Evolutionary conservation across 2,113 vertebrate species (phyloP).

Genomic region (Eulemur macaco): DNA sequence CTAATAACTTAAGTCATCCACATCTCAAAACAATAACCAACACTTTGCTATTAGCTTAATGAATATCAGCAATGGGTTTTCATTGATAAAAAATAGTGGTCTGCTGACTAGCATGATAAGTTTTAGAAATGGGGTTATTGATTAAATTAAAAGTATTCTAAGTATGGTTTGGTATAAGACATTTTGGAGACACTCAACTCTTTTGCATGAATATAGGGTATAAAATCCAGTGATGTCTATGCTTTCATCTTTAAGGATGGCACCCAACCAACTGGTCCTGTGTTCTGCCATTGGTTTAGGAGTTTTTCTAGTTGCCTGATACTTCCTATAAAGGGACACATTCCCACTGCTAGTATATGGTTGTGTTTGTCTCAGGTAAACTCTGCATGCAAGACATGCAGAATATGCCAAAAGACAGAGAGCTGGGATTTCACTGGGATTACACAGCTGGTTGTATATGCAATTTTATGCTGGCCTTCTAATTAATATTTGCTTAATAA

Average conservation of each 20-base stretch:
- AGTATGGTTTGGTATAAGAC: not conserved
- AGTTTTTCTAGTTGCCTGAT: not conserved
- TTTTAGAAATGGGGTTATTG: not conserved
- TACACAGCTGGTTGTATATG: not conserved
- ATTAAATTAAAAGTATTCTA: not conserved
- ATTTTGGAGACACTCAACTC: not conserved
- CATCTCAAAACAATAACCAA: not conserved
- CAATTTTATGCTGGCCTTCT: not conserved
- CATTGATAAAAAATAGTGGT: not conserved
- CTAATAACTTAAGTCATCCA: not conserved
- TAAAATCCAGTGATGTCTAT: not conserved
- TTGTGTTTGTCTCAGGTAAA: not conserved
- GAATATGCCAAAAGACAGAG: not conserved
- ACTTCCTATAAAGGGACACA: not conserved
- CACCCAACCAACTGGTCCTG: not conserved
- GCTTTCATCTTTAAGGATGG: not conserved
- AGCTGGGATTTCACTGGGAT: not conserved
- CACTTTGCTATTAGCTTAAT: not conserved
- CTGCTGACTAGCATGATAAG: not conserved
- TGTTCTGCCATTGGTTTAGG: not conserved
- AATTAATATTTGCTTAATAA: not conserved
- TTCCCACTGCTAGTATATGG: not conserved
- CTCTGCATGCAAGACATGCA: not conserved
- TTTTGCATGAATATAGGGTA: not conserved
- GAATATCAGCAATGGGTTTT: not conserved